Evolutionary conservation across 2,888 invertebrate species (phyloP).

Genomic region (Xylocampa areola): DNA sequence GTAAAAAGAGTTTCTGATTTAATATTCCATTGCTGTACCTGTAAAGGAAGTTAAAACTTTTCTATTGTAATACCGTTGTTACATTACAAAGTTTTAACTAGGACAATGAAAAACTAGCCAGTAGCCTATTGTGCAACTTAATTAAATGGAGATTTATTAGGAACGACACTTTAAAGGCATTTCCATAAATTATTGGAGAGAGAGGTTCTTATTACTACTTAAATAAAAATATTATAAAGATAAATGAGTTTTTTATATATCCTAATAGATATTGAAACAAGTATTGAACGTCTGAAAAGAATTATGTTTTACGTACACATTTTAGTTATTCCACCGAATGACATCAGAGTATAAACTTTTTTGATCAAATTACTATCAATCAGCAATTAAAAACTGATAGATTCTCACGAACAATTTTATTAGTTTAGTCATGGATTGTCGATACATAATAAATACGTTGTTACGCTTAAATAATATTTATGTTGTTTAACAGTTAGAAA

Average conservation of each 20-base stretch:
- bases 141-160: constrained; percentile 50
- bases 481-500: constrained; percentile 51
- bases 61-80: constrained; percentile 40
- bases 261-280: too few species aligned
- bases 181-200: constrained; percentile 29
- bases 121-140: constrained; percentile 48
- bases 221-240: too few species aligned
- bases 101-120: constrained; percentile 53
- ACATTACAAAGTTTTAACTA: constrained; percentile 48
- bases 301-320: background rate
- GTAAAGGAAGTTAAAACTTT: constrained; percentile 49
- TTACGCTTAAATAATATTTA: constrained; percentile 54
- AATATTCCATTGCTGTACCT: constrained; percentile 48
- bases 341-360: constrained; percentile 42
- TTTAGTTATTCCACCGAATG: constrained; percentile 20
- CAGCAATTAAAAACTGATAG: constrained; percentile 48
- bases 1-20: constrained; percentile 36
- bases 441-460: constrained; percentile 57
- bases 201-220: background rate
- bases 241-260: too few species aligned
- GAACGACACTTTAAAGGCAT: constrained; percentile 23
- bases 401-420: constrained; percentile 58
- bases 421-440: constrained; percentile 58
- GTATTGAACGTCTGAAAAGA: background rate
- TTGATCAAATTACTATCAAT: constrained; percentile 42